These are phyloP conservation scores for Dorcus parallelipipedus DNA, from an alignment of 2,888 invertebrate species.

Conservation along the genomic window DNA sequence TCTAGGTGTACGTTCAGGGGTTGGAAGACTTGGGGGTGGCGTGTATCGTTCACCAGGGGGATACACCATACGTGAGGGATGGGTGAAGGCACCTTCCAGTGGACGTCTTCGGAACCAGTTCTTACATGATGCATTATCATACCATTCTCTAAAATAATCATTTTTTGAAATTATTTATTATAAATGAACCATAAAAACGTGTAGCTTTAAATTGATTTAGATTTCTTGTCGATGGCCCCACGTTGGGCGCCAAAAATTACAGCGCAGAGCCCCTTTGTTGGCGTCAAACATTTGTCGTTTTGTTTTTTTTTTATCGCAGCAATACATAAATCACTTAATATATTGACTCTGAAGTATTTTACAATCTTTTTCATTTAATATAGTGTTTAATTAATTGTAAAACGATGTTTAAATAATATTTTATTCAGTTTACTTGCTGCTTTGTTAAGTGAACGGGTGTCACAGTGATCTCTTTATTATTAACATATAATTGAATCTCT, in stretches of 20 bases:
- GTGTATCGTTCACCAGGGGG: slow-evolving; percentile 82
- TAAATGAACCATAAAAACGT: too few species aligned
- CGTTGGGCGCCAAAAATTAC: not conserved
- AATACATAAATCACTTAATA: too few species aligned
- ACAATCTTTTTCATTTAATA: too few species aligned
- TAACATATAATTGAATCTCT: not conserved
- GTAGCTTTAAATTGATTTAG: too few species aligned
- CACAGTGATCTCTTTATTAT: not conserved
- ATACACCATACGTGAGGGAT: slow-evolving; percentile 93
- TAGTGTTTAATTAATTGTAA: too few species aligned
- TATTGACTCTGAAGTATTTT: too few species aligned
- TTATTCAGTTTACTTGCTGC: too few species aligned
- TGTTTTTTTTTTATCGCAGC: too few species aligned
- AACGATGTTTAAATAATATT: too few species aligned
- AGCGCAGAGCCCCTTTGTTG: not conserved
- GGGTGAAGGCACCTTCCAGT: slow-evolving; percentile 79
- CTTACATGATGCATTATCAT: slow-evolving; percentile 82
- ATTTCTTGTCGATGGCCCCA: too few species aligned
- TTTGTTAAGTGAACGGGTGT: not conserved
- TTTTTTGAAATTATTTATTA: too few species aligned
- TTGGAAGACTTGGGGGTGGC: slow-evolving; percentile 69
- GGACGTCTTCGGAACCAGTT: slow-evolving; percentile 83
- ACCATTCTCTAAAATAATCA: slow-evolving; percentile 68
- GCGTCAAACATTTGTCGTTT: not conserved
- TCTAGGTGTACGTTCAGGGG: slow-evolving; percentile 53